phyloP scores from a whole-genome alignment of 1,140 invertebrate species.

The Mya arenaria region DNA sequence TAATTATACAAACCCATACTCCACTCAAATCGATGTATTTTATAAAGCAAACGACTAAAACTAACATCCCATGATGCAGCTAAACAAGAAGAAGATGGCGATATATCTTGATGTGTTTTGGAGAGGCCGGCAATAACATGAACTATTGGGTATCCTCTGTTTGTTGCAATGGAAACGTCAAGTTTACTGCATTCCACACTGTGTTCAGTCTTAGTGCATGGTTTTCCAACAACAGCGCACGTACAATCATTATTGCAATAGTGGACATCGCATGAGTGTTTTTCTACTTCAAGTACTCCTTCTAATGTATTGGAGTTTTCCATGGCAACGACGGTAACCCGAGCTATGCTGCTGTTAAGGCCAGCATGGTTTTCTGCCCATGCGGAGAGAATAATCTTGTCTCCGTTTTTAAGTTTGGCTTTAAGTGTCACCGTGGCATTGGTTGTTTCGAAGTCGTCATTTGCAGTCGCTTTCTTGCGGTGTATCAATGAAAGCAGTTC shows the following conservation, averaged over 20 bases:
- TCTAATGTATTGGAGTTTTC: background rate
- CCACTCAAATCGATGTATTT: constrained; percentile 11
- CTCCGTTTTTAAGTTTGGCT: background rate
- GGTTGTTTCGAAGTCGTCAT: background rate
- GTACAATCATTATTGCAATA: constrained; percentile 16
- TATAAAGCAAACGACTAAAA: background rate
- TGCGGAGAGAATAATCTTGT: constrained; percentile 12
- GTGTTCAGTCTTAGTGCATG: background rate
- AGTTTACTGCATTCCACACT: background rate
- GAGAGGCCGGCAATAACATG: background rate
- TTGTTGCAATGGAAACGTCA: background rate
- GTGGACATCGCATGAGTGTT: constrained; percentile 18
- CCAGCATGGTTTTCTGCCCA: constrained; percentile 29
- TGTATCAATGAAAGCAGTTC: background rate
- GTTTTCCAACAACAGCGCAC: constrained; percentile 2
- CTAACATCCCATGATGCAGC: background rate
- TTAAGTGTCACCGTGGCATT: background rate
- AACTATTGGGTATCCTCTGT: background rate
- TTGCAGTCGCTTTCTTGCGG: background rate
- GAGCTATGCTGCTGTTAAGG: background rate
- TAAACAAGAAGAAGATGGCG: constrained; percentile 10
- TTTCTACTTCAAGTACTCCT: background rate
- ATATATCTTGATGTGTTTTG: background rate
- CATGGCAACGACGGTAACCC: background rate
- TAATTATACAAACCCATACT: background rate